These are phyloP conservation scores for Pocota personata DNA, from an alignment of 2,888 invertebrate species.

Conservation along the genomic window DNA sequence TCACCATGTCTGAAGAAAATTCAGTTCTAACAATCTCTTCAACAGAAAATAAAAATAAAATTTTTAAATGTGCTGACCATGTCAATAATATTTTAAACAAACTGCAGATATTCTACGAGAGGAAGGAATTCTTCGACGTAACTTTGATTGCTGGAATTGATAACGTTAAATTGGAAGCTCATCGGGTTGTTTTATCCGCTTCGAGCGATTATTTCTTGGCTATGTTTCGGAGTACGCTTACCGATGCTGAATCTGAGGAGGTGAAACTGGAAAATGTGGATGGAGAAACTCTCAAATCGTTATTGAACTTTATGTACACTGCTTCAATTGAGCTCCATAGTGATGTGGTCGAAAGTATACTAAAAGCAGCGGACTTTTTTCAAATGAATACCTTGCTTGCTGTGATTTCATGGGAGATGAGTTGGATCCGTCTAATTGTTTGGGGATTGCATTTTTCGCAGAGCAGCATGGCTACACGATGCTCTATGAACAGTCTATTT, in stretches of 20 bases:
- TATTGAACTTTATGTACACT: constrained; percentile 20
- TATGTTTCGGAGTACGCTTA: constrained; percentile 22
- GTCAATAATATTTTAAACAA: not conserved
- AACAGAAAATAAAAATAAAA: not conserved
- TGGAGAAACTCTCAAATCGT: not conserved
- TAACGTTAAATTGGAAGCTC: not conserved
- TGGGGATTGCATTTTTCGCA: constrained; percentile 31
- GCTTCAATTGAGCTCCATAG: not conserved
- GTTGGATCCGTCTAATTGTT: constrained; percentile 27
- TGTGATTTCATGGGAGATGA: constrained; percentile 32
- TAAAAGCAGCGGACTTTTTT: constrained; percentile 14
- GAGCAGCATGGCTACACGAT: constrained; percentile 23
- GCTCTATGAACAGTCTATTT: constrained; percentile 15
- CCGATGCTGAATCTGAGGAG: constrained; percentile 13
- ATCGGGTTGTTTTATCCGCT: constrained; percentile 12
- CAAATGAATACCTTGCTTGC: constrained; percentile 27
- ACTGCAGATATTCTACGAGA: constrained; percentile 1
- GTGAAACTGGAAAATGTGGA: constrained; percentile 7
- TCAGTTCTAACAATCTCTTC: too few relatives aligned
- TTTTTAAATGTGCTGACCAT: constrained; percentile 22
- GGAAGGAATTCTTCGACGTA: constrained; percentile 17
- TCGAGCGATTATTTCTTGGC: constrained; percentile 27
- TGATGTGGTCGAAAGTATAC: not conserved
- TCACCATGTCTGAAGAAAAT: too few relatives aligned
- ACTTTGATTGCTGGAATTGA: constrained; percentile 13